Evolutionary conservation across 2,888 invertebrate genomes (phyloP).

Genomic region (Dolichopus griseipennis): DNA sequence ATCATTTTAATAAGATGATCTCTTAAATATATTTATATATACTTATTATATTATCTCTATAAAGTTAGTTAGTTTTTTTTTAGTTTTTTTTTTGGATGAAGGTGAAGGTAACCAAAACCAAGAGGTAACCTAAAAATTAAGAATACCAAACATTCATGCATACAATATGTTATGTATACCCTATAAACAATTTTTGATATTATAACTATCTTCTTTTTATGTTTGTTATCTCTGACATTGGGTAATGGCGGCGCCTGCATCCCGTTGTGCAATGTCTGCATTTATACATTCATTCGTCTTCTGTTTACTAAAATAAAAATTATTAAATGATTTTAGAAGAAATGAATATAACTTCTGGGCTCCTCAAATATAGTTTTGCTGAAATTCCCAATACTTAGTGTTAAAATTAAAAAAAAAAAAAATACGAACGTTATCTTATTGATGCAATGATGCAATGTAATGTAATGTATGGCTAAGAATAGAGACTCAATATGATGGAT

Average conservation of each 20-base stretch:
- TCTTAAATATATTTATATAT: too few species aligned
- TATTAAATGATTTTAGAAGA: neutral
- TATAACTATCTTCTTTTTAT: constrained; percentile 9
- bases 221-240: constrained; percentile 21
- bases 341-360: neutral
- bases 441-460: too few species aligned
- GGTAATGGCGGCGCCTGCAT: constrained; percentile 43
- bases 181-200: constrained; percentile 16
- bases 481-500: too few species aligned
- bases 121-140: neutral
- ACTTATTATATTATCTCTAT: neutral
- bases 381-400: neutral
- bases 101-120: neutral
- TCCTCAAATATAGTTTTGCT: neutral
- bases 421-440: too few species aligned
- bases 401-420: neutral
- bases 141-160: too few species aligned
- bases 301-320: neutral
- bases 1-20: neutral
- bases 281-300: too few species aligned
- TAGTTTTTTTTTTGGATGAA: constrained; percentile 5
- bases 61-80: neutral
- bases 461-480: too few species aligned
- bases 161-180: constrained; percentile 14
- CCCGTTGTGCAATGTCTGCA: constrained; percentile 42